Percentiles rank a stretch among this genome's conserved stretches.
Evolutionary conservation across 2,113 vertebrate species (phyloP).

Genomic region (Pithys albifrons): DNA sequence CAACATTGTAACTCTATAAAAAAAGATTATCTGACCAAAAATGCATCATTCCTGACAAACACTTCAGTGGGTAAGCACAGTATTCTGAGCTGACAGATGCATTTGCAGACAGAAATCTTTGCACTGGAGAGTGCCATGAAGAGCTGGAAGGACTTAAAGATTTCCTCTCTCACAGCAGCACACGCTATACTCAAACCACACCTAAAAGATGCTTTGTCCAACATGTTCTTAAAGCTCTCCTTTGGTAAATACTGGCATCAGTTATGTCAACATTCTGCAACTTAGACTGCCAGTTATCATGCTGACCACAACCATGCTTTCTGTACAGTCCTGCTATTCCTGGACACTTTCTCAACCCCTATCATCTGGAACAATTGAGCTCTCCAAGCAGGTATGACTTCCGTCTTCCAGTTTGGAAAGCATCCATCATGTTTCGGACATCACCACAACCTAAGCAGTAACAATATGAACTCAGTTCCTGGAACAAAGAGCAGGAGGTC

Average conservation of each 20-base stretch:
- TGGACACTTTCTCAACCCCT: not conserved
- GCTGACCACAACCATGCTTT: not conserved
- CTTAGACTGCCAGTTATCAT: rapidly evolving
- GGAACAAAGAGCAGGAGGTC: not conserved
- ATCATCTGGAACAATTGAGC: not conserved
- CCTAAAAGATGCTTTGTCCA: not conserved
- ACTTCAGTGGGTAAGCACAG: not conserved
- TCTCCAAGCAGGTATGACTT: not conserved
- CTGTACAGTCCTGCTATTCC: not conserved
- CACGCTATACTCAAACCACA: not conserved
- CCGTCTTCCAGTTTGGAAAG: not conserved
- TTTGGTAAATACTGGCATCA: not conserved
- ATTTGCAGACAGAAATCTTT: not conserved
- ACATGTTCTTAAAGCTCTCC: not conserved
- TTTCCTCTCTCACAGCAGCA: not conserved
- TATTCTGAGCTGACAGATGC: not conserved
- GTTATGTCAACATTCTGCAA: not conserved
- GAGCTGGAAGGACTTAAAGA: not conserved
- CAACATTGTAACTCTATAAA: not conserved
- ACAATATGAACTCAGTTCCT: not conserved
- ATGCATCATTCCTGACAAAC: not conserved
- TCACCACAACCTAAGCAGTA: not conserved
- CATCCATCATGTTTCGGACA: not conserved
- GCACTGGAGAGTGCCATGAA: not conserved
- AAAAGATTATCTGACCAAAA: not conserved